Evolutionary conservation across 1,140 invertebrate genomes (phyloP).

Genomic region (Lepidurus packardi): DNA sequence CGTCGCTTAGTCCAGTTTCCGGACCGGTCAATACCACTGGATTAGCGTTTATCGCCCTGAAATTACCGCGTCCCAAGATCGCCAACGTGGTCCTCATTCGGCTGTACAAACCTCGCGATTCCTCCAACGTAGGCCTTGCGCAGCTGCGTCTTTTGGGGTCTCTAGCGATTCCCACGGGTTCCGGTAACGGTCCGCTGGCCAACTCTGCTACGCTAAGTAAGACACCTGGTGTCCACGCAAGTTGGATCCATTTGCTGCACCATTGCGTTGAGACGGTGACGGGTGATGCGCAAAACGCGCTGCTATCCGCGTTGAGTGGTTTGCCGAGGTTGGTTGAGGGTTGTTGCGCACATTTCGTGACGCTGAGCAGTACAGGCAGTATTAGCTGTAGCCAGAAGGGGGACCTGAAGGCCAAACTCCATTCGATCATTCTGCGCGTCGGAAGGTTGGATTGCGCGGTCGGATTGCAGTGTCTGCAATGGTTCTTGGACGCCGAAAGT

Average conservation of each 20-base stretch:
- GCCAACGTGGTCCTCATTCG: slow-evolving; percentile 54
- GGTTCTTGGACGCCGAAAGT: slow-evolving; percentile 29
- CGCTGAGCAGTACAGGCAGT: not conserved
- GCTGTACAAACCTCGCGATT: slow-evolving; percentile 76
- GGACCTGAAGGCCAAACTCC: slow-evolving; percentile 22
- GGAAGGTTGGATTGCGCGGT: slow-evolving; percentile 2
- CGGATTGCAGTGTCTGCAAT: slow-evolving; percentile 15
- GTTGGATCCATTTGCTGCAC: not conserved
- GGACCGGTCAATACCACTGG: slow-evolving; percentile 72
- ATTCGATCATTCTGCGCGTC: slow-evolving; percentile 17
- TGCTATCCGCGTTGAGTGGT: not conserved
- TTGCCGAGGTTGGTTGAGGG: not conserved
- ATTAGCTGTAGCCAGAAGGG: not conserved
- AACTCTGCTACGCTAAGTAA: not conserved
- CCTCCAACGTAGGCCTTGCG: slow-evolving; percentile 76
- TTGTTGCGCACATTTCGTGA: not conserved
- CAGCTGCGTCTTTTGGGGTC: slow-evolving; percentile 78
- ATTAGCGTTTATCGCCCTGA: slow-evolving; percentile 75
- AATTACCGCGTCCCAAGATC: slow-evolving; percentile 72
- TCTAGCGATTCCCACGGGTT: slow-evolving; percentile 57
- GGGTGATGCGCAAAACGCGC: not conserved
- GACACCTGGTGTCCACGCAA: not conserved
- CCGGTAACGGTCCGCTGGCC: not conserved
- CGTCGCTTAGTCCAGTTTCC: slow-evolving; percentile 53
- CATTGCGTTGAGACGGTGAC: not conserved